A percentile compares a stretch with the other conserved stretches of the same genome.
phyloP scores from a whole-genome alignment of 1,140 invertebrate genomes.

The Anagrus nilaparvatae region DNA sequence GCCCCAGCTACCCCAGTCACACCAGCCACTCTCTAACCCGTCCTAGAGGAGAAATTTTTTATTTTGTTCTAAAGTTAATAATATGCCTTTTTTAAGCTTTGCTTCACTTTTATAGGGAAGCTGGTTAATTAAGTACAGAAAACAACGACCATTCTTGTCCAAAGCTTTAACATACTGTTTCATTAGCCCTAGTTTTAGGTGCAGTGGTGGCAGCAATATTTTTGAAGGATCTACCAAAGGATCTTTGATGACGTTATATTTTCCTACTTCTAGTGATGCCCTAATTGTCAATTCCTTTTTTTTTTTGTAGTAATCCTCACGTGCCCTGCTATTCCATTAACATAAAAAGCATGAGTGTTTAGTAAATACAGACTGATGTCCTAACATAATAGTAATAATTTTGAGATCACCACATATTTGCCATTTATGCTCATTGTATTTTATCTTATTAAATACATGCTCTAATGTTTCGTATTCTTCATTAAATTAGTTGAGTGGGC shows the following conservation, averaged over 20 bases:
- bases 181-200: too few species aligned
- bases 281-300: slow-evolving; percentile 17
- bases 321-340: slow-evolving; percentile 31
- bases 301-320: slow-evolving; percentile 24
- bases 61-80: too few species aligned
- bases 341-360: slow-evolving; percentile 29
- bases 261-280: too few species aligned
- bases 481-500: slow-evolving; percentile 22
- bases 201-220: background rate
- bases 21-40: too few species aligned
- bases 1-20: too few species aligned
- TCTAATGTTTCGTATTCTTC: slow-evolving; percentile 19
- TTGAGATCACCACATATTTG: slow-evolving; percentile 28
- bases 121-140: too few species aligned
- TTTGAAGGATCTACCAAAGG: background rate
- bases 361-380: slow-evolving; percentile 23
- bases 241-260: background rate
- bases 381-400: slow-evolving; percentile 26
- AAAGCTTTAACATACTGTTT: too few species aligned
- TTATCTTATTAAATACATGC: slow-evolving; percentile 18
- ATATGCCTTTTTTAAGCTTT: too few species aligned
- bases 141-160: too few species aligned
- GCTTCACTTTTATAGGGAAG: too few species aligned
- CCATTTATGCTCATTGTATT: slow-evolving; percentile 23
- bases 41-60: too few species aligned